These are phyloP conservation scores for Tachyglossus aculeatus DNA, from an alignment of 2,797 vertebrate genomes.

Conservation along the genomic window DNA sequence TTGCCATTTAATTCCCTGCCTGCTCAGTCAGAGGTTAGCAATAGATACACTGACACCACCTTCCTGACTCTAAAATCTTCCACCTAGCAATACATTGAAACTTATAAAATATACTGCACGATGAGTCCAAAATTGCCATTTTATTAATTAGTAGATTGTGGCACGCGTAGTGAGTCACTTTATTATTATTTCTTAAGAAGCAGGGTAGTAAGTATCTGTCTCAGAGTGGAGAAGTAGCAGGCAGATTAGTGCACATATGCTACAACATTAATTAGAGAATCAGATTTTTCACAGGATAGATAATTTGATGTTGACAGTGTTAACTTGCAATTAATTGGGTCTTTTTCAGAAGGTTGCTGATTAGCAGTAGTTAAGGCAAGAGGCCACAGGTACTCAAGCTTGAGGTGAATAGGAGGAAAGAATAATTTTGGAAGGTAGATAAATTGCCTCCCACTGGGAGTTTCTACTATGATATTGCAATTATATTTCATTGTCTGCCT, in stretches of 20 bases:
- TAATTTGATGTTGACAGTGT: slow-evolving; percentile 65
- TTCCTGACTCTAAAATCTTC: slow-evolving; percentile 11
- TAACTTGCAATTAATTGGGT: slow-evolving; percentile 59
- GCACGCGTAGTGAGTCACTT: slow-evolving; percentile 41
- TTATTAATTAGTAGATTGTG: slow-evolving; percentile 59
- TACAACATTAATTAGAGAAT: slow-evolving; percentile 72
- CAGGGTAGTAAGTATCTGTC: slow-evolving; percentile 56
- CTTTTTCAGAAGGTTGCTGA: slow-evolving; percentile 44
- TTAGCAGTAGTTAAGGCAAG: slow-evolving; percentile 39
- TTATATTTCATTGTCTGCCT: slow-evolving; percentile 56
- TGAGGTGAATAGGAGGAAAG: slow-evolving; percentile 19
- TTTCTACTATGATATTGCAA: slow-evolving; percentile 54
- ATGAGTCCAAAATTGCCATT: slow-evolving; percentile 49
- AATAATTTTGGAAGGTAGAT: slow-evolving; percentile 29
- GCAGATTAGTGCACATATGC: slow-evolving; percentile 68
- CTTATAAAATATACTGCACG: slow-evolving; percentile 1
- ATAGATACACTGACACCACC: slow-evolving; percentile 29
- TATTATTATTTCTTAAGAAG: slow-evolving; percentile 65
- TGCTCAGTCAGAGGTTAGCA: slow-evolving; percentile 33
- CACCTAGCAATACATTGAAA: slow-evolving; percentile 3
- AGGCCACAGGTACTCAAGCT: slow-evolving; percentile 3
- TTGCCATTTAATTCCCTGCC: slow-evolving; percentile 28
- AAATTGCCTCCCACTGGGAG: slow-evolving; percentile 42
- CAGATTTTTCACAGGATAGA: slow-evolving; percentile 63
- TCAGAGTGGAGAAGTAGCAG: slow-evolving; percentile 62